phyloP scores from a whole-genome alignment of 1,140 invertebrate species.

The Ostrea denselamellosa region DNA sequence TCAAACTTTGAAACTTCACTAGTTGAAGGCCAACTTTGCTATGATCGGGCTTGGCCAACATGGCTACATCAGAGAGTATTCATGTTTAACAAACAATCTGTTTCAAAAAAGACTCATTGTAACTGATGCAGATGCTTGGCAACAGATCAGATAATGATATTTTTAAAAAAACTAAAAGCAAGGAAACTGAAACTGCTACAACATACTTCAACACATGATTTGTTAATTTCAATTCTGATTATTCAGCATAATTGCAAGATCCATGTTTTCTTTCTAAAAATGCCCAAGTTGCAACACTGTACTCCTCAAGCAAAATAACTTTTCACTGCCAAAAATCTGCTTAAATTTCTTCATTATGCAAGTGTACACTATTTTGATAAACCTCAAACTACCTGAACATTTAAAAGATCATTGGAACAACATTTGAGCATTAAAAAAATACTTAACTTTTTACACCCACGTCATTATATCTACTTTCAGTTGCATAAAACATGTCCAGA shows the following conservation, averaged over 20 bases:
- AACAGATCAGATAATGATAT: background rate
- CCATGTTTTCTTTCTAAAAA: background rate
- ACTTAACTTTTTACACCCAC: slow-evolving; percentile 11
- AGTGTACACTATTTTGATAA: slow-evolving; percentile 2
- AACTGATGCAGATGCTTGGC: background rate
- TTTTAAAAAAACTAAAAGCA: background rate
- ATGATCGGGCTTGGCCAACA: too few species aligned
- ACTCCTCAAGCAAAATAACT: background rate
- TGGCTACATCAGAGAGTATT: too few species aligned
- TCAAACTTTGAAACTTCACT: too few species aligned
- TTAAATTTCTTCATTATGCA: background rate
- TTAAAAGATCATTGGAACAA: slow-evolving; percentile 4
- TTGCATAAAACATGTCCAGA: slow-evolving; percentile 2
- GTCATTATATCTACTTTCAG: slow-evolving; percentile 20
- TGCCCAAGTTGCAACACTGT: background rate
- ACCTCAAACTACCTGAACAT: slow-evolving; percentile 5
- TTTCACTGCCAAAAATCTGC: background rate
- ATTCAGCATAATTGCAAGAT: background rate
- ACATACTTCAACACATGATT: background rate
- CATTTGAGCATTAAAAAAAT: slow-evolving; percentile 32
- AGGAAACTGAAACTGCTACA: background rate
- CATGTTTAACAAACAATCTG: too few species aligned
- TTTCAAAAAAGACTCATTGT: background rate
- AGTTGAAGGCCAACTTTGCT: too few species aligned
- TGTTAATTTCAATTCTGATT: too few species aligned